Evolutionary conservation across 1,140 invertebrate genomes (phyloP).

Genomic region (Drosophila leontia): DNA sequence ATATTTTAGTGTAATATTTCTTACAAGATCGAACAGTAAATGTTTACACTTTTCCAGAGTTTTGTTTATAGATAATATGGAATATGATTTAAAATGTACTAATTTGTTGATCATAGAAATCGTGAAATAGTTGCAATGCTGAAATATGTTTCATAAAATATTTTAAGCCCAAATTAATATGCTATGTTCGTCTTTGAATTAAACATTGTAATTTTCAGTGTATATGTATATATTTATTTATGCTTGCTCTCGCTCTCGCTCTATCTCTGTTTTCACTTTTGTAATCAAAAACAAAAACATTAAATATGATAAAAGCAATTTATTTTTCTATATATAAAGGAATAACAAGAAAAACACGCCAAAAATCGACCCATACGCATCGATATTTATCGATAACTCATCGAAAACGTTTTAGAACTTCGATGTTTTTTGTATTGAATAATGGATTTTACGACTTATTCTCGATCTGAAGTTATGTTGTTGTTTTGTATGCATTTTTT

Average conservation of each 20-base stretch:
- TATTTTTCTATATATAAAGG: conserved; percentile 12
- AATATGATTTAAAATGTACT: conserved; percentile 1
- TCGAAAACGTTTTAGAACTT: conserved; percentile 14
- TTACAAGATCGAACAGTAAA: not conserved
- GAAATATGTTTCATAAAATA: not conserved
- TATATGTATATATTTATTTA: conserved; percentile 2
- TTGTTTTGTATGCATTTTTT: not conserved
- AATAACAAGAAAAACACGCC: conserved; percentile 17
- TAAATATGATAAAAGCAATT: conserved; percentile 16
- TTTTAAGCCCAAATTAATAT: not conserved
- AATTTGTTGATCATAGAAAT: not conserved
- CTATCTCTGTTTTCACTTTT: not conserved
- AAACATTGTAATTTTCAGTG: not conserved
- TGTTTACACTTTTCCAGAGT: not conserved
- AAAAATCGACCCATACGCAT: not conserved
- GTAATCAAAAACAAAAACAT: conserved; percentile 16
- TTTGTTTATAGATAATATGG: not conserved
- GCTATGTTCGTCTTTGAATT: not conserved
- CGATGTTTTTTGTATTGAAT: conserved; percentile 7
- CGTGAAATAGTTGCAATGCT: conserved; percentile 1
- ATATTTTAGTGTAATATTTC: conserved; percentile 2
- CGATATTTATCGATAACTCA: not conserved
- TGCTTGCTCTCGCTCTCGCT: not conserved
- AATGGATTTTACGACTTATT: conserved; percentile 13
- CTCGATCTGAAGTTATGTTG: conserved; percentile 10